Evolutionary conservation across 2,797 vertebrate genomes (phyloP).

Genomic region (Oreochromis grahami): DNA sequence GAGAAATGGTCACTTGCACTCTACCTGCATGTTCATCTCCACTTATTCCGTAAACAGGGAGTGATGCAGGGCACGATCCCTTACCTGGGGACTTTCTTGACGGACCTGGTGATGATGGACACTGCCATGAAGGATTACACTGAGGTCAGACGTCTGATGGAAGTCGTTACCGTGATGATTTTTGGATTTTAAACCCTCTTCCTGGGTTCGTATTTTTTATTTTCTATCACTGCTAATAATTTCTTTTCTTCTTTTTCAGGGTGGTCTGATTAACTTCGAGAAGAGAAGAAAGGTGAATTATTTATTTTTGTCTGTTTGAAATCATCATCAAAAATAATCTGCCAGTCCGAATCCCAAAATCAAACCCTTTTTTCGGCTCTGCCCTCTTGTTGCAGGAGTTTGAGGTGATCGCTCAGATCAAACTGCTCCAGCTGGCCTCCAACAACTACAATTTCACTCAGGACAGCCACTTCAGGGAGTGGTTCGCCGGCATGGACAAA

Average conservation of each 20-base stretch:
- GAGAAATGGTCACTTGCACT: not conserved
- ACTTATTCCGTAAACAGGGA: constrained; percentile 70
- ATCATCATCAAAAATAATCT: not conserved
- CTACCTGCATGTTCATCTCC: not conserved
- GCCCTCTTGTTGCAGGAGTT: constrained; percentile 80
- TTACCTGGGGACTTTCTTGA: constrained; percentile 94
- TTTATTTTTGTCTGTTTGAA: not conserved
- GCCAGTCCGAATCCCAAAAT: not conserved
- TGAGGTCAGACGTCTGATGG: constrained; percentile 73
- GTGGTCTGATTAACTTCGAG: constrained; percentile 78
- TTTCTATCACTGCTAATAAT: not conserved
- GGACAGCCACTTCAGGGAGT: constrained; percentile 82
- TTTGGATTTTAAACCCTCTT: not conserved
- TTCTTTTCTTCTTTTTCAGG: constrained; percentile 35
- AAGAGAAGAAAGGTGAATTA: constrained; percentile 74
- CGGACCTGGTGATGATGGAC: constrained; percentile 97
- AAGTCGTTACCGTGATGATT: not conserved
- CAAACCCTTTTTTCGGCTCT: accelerated
- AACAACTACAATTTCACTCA: constrained; percentile 92
- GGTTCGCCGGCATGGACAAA: constrained; percentile 84
- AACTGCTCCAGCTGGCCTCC: constrained; percentile 90
- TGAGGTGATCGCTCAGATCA: constrained; percentile 94
- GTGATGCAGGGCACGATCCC: constrained; percentile 97
- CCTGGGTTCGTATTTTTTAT: not conserved
- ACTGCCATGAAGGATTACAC: constrained; percentile 96